Base-by-base conservation (phyloP, 2,797 vertebrate species). In the Anguilla obscura region DNA sequence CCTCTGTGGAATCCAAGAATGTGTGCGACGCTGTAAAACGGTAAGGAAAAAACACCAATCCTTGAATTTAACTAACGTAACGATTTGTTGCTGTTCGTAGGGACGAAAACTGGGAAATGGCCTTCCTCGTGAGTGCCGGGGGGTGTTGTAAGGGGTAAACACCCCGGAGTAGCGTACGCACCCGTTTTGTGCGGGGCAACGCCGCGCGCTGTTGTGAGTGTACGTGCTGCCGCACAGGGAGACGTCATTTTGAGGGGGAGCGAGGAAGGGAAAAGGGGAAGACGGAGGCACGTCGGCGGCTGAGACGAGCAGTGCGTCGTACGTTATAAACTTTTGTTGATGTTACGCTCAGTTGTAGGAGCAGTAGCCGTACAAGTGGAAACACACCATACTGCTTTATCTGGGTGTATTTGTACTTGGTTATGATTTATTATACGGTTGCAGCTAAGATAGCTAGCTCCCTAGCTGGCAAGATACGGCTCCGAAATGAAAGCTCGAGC, bases 141-240 rank as follows among this genome's bases (percentile, higher is more conserved):
- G 69, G 82, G n/a, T 84, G 82, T 84, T 84, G 8, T 89, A 84
- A 84, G 84, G 90, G 74, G 91, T 90, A 90, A 85, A 93, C 89
- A 92, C 93, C 92, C 83, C 91, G 89, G 93, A 94, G 93, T 93
- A 94, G 95, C 94, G 94, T 6, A 50, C 1, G 3, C 40, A n/a
- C 21, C 83, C 88, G 54, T n/a, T 66, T 30, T 48, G 16, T 50
- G 18, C 56, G 60, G 93, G 90, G 93, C 91, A 93, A 89, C 95
- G 95, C 93, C 91, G 95, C 52, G 82, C 88, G 94, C 93, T 94
- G 94, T 94, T 95, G 94, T 95, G 93, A 91, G 93, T 93, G 94
- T 96, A 95, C 96, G 96, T 96, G 95, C 95, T 92, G 95, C 95
- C 96, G 96, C 95, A 95, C 95, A 92, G 93, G 93, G 94, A 95